These are phyloP conservation scores for Semotilus atromaculatus DNA, from an alignment of 2,797 vertebrate species.

Conservation along the genomic window DNA sequence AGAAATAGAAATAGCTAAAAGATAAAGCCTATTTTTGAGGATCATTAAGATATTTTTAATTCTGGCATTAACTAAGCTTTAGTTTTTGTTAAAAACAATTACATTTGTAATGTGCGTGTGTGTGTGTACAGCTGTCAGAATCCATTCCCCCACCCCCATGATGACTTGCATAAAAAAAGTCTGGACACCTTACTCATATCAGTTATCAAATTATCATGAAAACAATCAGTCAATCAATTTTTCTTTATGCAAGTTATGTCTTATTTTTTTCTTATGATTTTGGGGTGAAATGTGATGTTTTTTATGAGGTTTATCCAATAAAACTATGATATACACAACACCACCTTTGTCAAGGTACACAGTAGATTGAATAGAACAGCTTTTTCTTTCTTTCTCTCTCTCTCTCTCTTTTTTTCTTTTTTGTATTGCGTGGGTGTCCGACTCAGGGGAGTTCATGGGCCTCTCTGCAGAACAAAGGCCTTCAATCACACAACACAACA, in stretches of 20 bases:
- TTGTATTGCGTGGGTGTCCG: conserved; percentile 67
- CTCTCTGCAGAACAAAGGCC: conserved; percentile 68
- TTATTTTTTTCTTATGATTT: not conserved
- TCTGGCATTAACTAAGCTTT: not conserved
- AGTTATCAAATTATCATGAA: too few species aligned
- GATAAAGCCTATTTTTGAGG: not conserved
- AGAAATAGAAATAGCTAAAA: not conserved
- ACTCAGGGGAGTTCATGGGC: conserved; percentile 76
- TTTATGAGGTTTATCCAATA: conserved; percentile 36
- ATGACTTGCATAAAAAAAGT: too few species aligned
- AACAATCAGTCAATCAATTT: too few species aligned
- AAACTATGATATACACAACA: conserved; percentile 6
- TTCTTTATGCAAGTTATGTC: not conserved
- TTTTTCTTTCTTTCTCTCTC: not conserved
- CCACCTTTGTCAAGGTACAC: conserved; percentile 38
- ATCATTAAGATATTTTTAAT: not conserved
- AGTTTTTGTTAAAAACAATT: not conserved
- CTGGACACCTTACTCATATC: too few species aligned
- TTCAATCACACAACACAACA: conserved; percentile 71
- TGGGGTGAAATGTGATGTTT: not conserved
- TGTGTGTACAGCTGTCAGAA: too few species aligned
- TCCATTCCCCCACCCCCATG: too few species aligned
- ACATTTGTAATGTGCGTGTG: too few species aligned
- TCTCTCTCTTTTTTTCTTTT: conserved; percentile 25
- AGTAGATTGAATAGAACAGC: not conserved